Evolutionary conservation across 2,888 invertebrate species (phyloP), one percentile per base, ranked within the genome.

Genomic region (Himalopsyche anomala): DNA sequence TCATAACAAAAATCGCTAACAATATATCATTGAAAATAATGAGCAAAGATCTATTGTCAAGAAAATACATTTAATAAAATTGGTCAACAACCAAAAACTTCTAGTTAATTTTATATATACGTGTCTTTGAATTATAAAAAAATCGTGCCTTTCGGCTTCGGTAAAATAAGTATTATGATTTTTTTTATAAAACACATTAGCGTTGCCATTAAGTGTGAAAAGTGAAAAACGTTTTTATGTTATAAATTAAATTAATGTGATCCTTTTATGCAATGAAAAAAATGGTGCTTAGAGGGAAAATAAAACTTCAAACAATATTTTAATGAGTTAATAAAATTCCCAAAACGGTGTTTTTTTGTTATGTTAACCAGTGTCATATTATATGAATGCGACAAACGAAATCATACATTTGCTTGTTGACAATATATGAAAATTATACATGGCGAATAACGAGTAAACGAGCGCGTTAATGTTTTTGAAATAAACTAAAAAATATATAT

Each of bases 221-320:
- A 28, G 9, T 12, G 28, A 69, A 69, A 28, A 28, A n/a, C 19
- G n/a, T 56, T n/a, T 19, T 56, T 69, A 69, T 36, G 8, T 69
- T 28, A 69, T 36, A 69, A 69, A 69, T 36, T 69, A 69, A 69
- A 69, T 28, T 28, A 9, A 69, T 69, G 8, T 17, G 56, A 17
- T 4, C n/a, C 56, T 17, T 56, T 56, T 19, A 5, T 5, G 56
- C 4, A 55, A 17, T 1, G 40, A 55, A 55, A 56, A 4, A 56
- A 6, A 8, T 28, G 28, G 69, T 19, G 6, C 69, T 69, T 28
- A 19, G 69, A 28, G 69, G 19, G 9, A 28, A 69, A 69, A 62
- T 62, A 62, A 62, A n/a, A 62, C 19, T 62, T 62, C 6, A 69
- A 36, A 69, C 28, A 69, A 69, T 69, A 69, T 36, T 28, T 69